Conservation (phyloP, 2,797 vertebrate species). For the Cyclopterus lumpus region DNA sequence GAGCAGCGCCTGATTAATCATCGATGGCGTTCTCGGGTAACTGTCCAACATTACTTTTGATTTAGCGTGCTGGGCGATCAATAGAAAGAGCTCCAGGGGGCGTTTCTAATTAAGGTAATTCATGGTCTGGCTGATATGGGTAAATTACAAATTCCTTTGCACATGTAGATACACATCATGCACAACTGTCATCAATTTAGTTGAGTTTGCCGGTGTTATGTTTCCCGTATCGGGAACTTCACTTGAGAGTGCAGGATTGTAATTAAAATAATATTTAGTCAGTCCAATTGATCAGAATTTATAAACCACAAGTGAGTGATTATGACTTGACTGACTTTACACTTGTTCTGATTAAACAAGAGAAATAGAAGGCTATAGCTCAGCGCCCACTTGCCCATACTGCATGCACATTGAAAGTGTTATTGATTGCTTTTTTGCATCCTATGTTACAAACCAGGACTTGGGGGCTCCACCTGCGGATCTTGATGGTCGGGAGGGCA, state of each 20-base stretch:
- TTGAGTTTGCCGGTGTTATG: constrained; percentile 30
- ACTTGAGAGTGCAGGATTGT: not conserved
- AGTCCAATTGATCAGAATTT: not conserved
- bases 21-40: constrained; percentile 68
- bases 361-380: not conserved
- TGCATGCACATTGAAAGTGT: not conserved
- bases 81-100: constrained; percentile 79
- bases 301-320: not conserved
- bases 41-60: constrained; percentile 78
- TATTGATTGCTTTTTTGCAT: not conserved
- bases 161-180: constrained; percentile 57
- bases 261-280: not conserved
- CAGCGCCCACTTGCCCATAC: not conserved
- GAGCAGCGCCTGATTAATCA: constrained; percentile 71
- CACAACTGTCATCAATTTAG: constrained; percentile 34
- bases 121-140: constrained; percentile 74
- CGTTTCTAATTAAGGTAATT: constrained; percentile 87
- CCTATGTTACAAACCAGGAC: not conserved
- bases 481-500: too few relatives aligned
- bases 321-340: not conserved
- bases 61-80: constrained; percentile 75
- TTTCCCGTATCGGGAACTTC: constrained; percentile 19
- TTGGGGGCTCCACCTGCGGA: too few relatives aligned
- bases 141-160: constrained; percentile 74
- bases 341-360: not conserved